These are phyloP conservation scores for Eupsittula cactorum DNA, from an alignment of 2,113 vertebrate genomes.

Conservation along the genomic window DNA sequence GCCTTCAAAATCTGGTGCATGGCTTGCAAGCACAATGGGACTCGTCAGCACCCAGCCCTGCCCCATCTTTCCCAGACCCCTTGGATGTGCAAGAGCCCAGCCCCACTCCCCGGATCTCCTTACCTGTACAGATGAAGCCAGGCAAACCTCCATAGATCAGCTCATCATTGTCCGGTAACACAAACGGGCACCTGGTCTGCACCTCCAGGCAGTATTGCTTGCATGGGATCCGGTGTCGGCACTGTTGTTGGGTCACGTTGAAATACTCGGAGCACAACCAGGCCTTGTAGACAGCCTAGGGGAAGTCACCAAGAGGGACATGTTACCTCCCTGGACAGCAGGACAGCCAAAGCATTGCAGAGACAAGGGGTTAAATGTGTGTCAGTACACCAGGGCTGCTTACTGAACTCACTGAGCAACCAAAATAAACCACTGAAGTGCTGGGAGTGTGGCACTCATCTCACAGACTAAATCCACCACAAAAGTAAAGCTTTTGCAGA, in stretches of 20 bases:
- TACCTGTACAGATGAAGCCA: slow-evolving; percentile 85
- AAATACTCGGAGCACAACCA: slow-evolving; percentile 87
- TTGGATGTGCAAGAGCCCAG: not conserved
- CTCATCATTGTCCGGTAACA: slow-evolving; percentile 85
- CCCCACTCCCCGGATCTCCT: slow-evolving; percentile 29
- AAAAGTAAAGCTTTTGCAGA: not conserved
- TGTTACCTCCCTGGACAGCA: not conserved
- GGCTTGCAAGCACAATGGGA: fast-evolving
- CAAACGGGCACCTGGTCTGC: slow-evolving; percentile 84
- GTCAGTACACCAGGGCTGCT: not conserved
- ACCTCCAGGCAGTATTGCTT: slow-evolving; percentile 88
- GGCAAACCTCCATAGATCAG: slow-evolving; percentile 85
- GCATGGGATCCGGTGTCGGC: slow-evolving; percentile 82
- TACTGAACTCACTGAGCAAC: fast-evolving
- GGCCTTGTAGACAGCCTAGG: slow-evolving; percentile 84
- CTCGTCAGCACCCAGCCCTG: not conserved
- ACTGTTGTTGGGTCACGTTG: slow-evolving; percentile 83
- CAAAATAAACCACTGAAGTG: not conserved
- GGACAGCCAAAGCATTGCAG: fast-evolving
- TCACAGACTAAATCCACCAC: not conserved
- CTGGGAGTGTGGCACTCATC: not conserved
- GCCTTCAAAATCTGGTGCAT: fast-evolving
- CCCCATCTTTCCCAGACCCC: not conserved
- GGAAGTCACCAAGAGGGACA: not conserved
- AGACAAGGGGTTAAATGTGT: fast-evolving